These are phyloP conservation scores for Drosophila pegasa DNA, from an alignment of 2,888 invertebrate genomes.

Conservation along the genomic window DNA sequence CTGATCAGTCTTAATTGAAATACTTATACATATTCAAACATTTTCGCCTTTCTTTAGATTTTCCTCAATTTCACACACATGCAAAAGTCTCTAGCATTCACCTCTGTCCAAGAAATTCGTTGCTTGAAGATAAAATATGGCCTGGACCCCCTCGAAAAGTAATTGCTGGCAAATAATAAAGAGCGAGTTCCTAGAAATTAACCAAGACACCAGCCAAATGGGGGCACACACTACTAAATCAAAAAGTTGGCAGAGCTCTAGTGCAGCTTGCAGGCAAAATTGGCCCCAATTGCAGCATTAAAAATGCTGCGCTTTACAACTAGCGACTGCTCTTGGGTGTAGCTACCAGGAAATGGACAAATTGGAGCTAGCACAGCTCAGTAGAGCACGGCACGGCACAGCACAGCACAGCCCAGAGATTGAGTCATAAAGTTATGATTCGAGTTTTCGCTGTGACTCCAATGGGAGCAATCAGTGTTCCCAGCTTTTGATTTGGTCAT, in stretches of 20 bases:
- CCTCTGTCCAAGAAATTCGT: not conserved
- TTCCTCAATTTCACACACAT: not conserved
- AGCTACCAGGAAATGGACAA: conserved; percentile 52
- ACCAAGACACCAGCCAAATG: conserved; percentile 40
- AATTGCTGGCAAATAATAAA: conserved; percentile 45
- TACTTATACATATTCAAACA: too few relatives aligned
- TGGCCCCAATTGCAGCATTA: conserved; percentile 49
- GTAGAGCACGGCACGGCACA: conserved; percentile 2
- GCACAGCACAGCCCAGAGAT: conserved; percentile 26
- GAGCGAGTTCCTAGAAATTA: conserved; percentile 39
- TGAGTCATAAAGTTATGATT: conserved; percentile 57
- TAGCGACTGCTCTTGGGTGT: conserved; percentile 40
- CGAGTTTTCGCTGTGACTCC: conserved; percentile 11
- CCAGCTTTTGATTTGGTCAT: conserved; percentile 45
- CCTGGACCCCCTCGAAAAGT: conserved; percentile 1
- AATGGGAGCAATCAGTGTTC: conserved; percentile 49
- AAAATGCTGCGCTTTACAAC: conserved; percentile 37
- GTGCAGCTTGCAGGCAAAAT: conserved; percentile 46
- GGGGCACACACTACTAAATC: conserved; percentile 44
- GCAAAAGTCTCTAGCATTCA: not conserved
- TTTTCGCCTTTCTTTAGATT: too few relatives aligned
- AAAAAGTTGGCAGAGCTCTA: conserved; percentile 18
- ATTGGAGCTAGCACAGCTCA: conserved; percentile 32
- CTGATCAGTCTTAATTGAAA: too few relatives aligned
- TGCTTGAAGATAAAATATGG: not conserved